Base-by-base conservation (phyloP, 2,113 vertebrate genomes). In the Ageneiosus marmoratus region DNA sequence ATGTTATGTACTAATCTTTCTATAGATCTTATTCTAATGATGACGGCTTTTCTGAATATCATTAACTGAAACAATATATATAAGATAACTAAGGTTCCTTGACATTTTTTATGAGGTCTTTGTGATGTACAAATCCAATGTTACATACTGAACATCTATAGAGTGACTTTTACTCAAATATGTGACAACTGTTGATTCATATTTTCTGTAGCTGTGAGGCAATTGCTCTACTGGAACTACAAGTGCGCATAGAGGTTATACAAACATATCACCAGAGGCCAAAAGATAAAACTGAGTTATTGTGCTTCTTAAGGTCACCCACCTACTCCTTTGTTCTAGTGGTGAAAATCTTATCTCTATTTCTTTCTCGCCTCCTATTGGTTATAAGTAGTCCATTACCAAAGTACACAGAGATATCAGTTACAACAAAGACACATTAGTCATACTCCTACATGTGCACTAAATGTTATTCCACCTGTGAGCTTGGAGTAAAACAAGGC, bases 331-430 rank as follows among this genome's bases (percentile, higher is more conserved):
- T 58, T 32, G 29, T 62, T 8, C 53, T 51, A 18, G 18, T 56
- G 76, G 50, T 46, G 29, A 48, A 41, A 41, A 27, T 60, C 53
- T 60, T 72, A 70, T 78, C 55, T 60, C 12, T 50, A 32, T 24
- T 18, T 34, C 41, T 27, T 37, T 77, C 67, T 82, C 27, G 46
- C 13, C 56, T 77, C 2, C 29, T 77, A 80, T 83, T 87, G 86
- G 86, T 20, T 85, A 53, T 41, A n/a, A 83, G 74, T 8, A 55
- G 3, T 29, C 22, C 51, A n/a, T 85, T 77, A 69, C 44, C 86
- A 87, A 87, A 85, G 86, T 87, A 65, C 86, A 87, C 72, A 67
- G 62, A 82, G 86, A 83, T 87, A 87, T 81, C 81, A 73, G 67
- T 37, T 53, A 82, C 32, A 29, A 58, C 62, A 58, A 53, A 34